Evolutionary conservation across 2,888 invertebrate genomes (phyloP).

Genomic region (Ophion costatus): DNA sequence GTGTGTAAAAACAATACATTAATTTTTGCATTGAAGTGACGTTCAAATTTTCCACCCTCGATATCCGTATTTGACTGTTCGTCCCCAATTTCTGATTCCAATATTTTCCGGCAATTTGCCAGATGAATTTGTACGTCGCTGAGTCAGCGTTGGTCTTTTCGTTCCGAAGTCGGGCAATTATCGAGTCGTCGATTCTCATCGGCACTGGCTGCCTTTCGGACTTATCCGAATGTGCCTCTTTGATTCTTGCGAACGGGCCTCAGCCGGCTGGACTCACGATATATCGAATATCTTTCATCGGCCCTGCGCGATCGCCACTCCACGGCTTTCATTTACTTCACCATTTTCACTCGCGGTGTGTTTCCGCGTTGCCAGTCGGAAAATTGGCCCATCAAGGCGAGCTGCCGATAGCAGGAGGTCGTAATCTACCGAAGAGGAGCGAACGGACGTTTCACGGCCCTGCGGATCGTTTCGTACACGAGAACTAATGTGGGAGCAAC

Average conservation of each 20-base stretch:
- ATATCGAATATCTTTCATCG: neutral
- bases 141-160: too few species aligned
- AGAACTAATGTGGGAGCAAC: neutral
- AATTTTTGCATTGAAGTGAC: too few species aligned
- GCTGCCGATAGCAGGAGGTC: conserved; percentile 65
- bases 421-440: conserved; percentile 18
- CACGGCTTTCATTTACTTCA: neutral
- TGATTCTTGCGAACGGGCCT: neutral
- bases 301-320: neutral
- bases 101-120: too few species aligned
- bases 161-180: too few species aligned
- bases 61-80: too few species aligned
- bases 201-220: neutral
- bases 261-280: neutral
- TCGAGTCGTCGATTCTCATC: neutral
- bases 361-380: conserved; percentile 60
- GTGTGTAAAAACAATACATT: too few species aligned
- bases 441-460: conserved; percentile 47
- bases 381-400: conserved; percentile 69
- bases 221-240: neutral
- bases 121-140: too few species aligned
- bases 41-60: too few species aligned
- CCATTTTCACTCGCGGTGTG: conserved; percentile 2
- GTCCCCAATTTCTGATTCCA: too few species aligned
- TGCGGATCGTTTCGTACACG: conserved; percentile 28